phyloP scores from a whole-genome alignment of 2,797 vertebrate genomes.

The Sorex maritimensis region DNA sequence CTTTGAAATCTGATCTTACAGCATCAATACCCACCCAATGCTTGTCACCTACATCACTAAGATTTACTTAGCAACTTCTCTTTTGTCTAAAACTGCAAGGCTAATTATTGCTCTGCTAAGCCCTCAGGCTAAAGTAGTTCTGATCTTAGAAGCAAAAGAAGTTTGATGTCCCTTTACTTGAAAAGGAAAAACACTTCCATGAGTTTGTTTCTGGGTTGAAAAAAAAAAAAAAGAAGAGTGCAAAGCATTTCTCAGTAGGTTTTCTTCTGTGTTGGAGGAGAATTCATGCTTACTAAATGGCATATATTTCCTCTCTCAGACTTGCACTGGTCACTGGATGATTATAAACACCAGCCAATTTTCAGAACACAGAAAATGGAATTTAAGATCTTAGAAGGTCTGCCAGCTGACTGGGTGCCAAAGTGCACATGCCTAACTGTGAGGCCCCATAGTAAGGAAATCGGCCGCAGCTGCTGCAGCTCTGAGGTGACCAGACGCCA shows the following conservation, averaged over 20 bases:
- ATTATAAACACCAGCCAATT: conserved; percentile 56
- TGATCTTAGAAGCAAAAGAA: conserved; percentile 12
- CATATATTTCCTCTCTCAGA: conserved; percentile 1
- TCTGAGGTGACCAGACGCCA: conserved; percentile 62
- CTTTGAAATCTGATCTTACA: not conserved
- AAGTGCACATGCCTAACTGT: conserved; percentile 3
- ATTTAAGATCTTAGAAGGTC: conserved; percentile 56
- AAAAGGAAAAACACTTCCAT: not conserved
- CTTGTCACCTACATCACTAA: conserved; percentile 52
- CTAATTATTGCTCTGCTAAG: not conserved
- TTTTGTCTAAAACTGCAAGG: conserved; percentile 40
- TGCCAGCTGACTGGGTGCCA: conserved; percentile 61
- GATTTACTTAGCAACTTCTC: conserved; percentile 49
- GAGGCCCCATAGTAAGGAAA: conserved; percentile 63
- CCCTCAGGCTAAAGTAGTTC: not conserved
- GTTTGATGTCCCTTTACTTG: not conserved
- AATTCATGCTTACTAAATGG: conserved; percentile 34
- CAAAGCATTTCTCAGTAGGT: not conserved
- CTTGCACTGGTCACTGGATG: conserved; percentile 65
- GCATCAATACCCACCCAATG: not conserved
- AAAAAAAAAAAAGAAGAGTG: not conserved
- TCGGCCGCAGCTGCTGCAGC: conserved; percentile 43
- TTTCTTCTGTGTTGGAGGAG: not conserved
- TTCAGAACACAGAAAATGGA: conserved; percentile 65
- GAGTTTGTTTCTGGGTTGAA: not conserved